These are phyloP conservation scores for Gymnodraco acuticeps DNA, from an alignment of 2,797 vertebrate genomes.

Conservation along the genomic window DNA sequence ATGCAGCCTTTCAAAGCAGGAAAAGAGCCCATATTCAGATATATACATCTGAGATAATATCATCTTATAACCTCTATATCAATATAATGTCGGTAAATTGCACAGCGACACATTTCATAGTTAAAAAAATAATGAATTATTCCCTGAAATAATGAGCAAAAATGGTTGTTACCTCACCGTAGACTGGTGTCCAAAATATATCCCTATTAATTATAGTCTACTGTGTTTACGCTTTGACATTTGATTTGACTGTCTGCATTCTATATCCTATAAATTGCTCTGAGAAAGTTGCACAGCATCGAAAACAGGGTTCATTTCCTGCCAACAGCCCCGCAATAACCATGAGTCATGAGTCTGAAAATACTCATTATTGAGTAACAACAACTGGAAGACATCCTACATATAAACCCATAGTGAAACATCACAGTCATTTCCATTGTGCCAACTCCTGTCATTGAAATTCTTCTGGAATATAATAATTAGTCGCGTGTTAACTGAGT, in stretches of 20 bases:
- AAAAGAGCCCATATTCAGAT: no score
- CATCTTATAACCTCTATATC: no score
- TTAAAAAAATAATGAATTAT: no score
- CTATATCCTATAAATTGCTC: no score
- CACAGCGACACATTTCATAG: no score
- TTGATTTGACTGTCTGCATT: no score
- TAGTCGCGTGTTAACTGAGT: background rate
- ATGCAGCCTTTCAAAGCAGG: no score
- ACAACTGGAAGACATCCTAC: background rate
- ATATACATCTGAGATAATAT: no score
- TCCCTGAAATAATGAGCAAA: no score
- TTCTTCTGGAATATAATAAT: conserved; percentile 24
- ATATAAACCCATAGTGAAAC: background rate
- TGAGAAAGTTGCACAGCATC: background rate
- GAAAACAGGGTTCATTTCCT: background rate
- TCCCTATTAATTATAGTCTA: background rate
- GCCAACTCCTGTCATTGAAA: conserved; percentile 1
- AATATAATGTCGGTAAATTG: no score
- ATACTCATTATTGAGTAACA: no score
- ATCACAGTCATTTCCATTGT: background rate
- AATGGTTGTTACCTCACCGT: background rate
- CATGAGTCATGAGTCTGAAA: background rate
- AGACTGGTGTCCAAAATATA: background rate
- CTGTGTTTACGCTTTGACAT: no score
- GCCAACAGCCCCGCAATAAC: background rate